Evolutionary conservation across 2,113 vertebrate genomes (phyloP).

Genomic region (Struthio camelus): DNA sequence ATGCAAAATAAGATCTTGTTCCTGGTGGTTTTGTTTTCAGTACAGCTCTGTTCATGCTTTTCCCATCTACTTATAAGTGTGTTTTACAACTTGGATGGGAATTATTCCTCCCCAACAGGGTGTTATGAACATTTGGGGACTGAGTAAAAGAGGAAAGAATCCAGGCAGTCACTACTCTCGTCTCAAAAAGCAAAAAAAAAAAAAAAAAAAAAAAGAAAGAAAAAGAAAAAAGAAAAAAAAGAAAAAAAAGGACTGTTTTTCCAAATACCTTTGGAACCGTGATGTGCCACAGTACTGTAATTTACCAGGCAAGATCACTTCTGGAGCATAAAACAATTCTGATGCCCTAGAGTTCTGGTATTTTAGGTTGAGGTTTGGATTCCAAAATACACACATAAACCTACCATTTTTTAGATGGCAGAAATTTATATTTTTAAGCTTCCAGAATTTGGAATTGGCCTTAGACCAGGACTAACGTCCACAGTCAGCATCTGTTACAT

Average conservation of each 20-base stretch:
- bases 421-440: background rate
- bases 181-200: background rate
- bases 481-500: background rate
- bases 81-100: slow-evolving; percentile 48
- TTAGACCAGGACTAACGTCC: background rate
- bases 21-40: slow-evolving; percentile 22
- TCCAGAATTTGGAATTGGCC: background rate
- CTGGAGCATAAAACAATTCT: background rate
- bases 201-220: background rate
- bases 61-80: slow-evolving; percentile 47
- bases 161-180: background rate
- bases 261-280: background rate
- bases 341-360: background rate
- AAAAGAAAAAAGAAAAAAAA: background rate
- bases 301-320: background rate
- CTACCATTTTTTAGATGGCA: background rate
- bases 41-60: slow-evolving; percentile 42
- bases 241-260: background rate
- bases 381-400: background rate
- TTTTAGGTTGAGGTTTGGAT: background rate
- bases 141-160: background rate
- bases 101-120: slow-evolving; percentile 35
- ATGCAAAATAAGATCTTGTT: slow-evolving; percentile 53
- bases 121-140: slow-evolving; percentile 23
- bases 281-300: background rate